Percentiles rank a stretch among this genome's conserved stretches.
Conservation (phyloP, 2,888 invertebrate genomes). For the Torymus auratus region DNA sequence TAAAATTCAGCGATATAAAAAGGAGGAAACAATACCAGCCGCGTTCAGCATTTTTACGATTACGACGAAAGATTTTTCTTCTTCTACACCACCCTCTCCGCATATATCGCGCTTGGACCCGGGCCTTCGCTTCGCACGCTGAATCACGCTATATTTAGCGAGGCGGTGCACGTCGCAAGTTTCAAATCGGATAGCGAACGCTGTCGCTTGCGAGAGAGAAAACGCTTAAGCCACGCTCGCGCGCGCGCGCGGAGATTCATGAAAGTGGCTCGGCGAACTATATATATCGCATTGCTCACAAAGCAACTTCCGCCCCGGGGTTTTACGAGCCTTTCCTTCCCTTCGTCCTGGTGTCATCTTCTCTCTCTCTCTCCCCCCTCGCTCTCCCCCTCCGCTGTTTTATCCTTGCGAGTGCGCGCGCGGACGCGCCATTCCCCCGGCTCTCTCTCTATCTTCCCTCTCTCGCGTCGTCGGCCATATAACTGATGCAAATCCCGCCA, state of each 20-base stretch:
- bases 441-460: slow-evolving; percentile 22
- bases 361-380: slow-evolving; percentile 37
- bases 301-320: slow-evolving; percentile 62
- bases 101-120: too few relatives aligned
- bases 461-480: slow-evolving; percentile 45
- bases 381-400: neutral
- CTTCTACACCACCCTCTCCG: neutral
- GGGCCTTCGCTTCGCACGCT: neutral
- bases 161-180: slow-evolving; percentile 41
- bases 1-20: slow-evolving; percentile 43
- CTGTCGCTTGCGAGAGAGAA: slow-evolving; percentile 3
- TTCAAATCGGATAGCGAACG: slow-evolving; percentile 44
- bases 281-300: slow-evolving; percentile 55
- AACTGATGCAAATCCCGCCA: slow-evolving; percentile 63
- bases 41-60: slow-evolving; percentile 35
- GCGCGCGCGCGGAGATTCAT: slow-evolving; percentile 52
- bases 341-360: slow-evolving; percentile 59
- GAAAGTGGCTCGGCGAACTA: slow-evolving; percentile 51
- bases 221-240: slow-evolving; percentile 22
- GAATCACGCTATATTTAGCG: slow-evolving; percentile 54
- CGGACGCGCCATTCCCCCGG: slow-evolving; percentile 40
- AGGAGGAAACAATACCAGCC: slow-evolving; percentile 7
- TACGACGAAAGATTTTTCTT: slow-evolving; percentile 52
- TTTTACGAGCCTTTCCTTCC: slow-evolving; percentile 62
- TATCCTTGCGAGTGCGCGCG: slow-evolving; percentile 18